Conservation (phyloP, 1,140 invertebrate species). For the Ridgeia piscesae region DNA sequence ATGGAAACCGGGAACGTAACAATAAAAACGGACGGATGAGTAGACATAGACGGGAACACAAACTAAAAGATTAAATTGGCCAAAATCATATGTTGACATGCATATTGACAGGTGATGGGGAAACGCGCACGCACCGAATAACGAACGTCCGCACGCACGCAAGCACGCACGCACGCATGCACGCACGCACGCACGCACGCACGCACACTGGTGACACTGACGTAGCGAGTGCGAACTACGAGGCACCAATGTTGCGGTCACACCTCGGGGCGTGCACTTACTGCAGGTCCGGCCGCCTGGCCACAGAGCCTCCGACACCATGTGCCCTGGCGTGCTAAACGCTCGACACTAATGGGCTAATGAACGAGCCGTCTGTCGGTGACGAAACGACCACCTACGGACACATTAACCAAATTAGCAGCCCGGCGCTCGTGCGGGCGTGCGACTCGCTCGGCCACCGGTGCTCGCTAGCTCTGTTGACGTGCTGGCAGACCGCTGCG, state of each 20-base stretch:
- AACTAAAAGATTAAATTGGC: neutral
- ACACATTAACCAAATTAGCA: neutral
- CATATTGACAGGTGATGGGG: neutral
- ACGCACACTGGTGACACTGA: neutral
- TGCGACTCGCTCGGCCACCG: neutral
- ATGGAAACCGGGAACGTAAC: neutral
- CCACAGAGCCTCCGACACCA: neutral
- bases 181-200: neutral
- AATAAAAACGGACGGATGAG: neutral
- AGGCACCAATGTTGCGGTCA: neutral
- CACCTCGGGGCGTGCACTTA: neutral
- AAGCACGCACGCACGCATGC: no score
- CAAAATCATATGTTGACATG: neutral
- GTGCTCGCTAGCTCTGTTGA: neutral
- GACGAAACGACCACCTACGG: neutral
- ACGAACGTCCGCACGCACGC: no score
- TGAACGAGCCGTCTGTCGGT: neutral
- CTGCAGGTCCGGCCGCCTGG: neutral
- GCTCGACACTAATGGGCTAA: neutral
- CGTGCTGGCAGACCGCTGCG: no score
- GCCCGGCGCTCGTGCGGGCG: no score
- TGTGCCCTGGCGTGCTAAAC: neutral
- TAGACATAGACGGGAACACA: neutral
- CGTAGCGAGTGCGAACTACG: neutral
- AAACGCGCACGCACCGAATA: neutral